Base-by-base conservation (phyloP, 2,888 invertebrate genomes). In the Ennomos erosarius region DNA sequence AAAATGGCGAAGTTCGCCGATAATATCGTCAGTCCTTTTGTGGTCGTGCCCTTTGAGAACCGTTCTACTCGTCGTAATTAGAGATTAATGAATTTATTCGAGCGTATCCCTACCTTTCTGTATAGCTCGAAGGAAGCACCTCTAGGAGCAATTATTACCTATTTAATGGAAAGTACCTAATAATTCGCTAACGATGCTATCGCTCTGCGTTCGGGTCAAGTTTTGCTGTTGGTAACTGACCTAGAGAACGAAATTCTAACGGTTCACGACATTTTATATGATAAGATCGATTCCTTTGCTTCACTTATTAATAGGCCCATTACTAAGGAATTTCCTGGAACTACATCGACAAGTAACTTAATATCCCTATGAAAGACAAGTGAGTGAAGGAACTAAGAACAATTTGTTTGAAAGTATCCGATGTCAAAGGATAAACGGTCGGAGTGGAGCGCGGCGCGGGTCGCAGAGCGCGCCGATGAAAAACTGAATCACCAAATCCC, bases 401-500 rank as follows among this genome's bases (percentile, higher is more conserved):
- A 68, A 77, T 77, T 77, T 71, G 73, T 79, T 65, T 56, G 49
- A 51, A 65, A 67, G 64, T 68, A 65, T 71, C 66, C 66, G 65
- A 67, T 67, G 70, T 67, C 62, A 65, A 68, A 69, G 73, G 70
- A 76, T 64, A 71, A 78, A 74, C 70, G 73, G 55, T 64, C 56
- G 49, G 63, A 68, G 68, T 56, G 5, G 26, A 26, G 33, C 26
- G 46, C 46, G 34, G 34, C 43, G 36, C 51, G 12, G 16, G 52
- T 52, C 48, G 48, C 37, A 16, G 55, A 48, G 39, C 59, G 62
- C 72, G 69, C 72, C 85, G 82, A 84, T 88, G 85, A 90, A 90
- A 90, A 91, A 91, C 89, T 84, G 84, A 90, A 90, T 90, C 89
- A 87, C 87, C 82, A 81, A 84, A 85, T 87, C 88, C 87, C 88